Evolutionary conservation across 2,797 vertebrate species (phyloP).

Genomic region (Bryconaethiops microstoma): DNA sequence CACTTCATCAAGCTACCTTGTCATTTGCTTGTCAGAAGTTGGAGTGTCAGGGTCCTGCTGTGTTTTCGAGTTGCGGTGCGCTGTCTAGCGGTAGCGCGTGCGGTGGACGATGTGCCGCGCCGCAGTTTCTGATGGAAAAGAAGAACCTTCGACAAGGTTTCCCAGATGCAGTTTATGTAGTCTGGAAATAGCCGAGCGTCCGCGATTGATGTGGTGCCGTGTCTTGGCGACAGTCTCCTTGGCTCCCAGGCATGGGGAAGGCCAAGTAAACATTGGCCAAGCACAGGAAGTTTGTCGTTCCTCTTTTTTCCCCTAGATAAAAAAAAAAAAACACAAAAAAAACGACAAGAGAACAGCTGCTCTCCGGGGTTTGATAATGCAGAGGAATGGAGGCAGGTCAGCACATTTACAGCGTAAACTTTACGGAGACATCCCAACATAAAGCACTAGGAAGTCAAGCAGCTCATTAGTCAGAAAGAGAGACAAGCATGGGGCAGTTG

Average conservation of each 20-base stretch:
- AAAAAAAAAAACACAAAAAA: slow-evolving; percentile 56
- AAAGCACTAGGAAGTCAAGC: slow-evolving; percentile 39
- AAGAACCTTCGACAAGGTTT: slow-evolving; percentile 40
- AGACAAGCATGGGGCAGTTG: not conserved
- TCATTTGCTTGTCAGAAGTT: not conserved
- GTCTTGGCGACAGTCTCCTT: slow-evolving; percentile 68
- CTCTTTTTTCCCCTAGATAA: slow-evolving; percentile 60
- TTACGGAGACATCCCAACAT: slow-evolving; percentile 45
- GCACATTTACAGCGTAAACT: slow-evolving; percentile 54
- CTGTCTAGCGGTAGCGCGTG: not conserved
- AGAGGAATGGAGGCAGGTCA: slow-evolving; percentile 38
- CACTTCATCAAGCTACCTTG: not conserved
- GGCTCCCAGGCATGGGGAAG: slow-evolving; percentile 61
- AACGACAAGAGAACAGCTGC: slow-evolving; percentile 64
- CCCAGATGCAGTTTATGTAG: slow-evolving; percentile 58
- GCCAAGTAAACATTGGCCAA: slow-evolving; percentile 71
- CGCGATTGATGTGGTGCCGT: slow-evolving; percentile 70
- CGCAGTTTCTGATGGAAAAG: not conserved
- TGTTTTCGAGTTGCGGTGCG: not conserved
- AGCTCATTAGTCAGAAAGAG: slow-evolving; percentile 27
- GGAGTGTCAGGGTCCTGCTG: not conserved
- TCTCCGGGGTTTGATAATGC: slow-evolving; percentile 52
- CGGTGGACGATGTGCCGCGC: not conserved
- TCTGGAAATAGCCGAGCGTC: slow-evolving; percentile 67
- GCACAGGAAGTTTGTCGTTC: slow-evolving; percentile 72